A percentile compares a stretch with the other conserved stretches of the same genome.
phyloP scores from a whole-genome alignment of 2,888 invertebrate species.

The Caenorhabditis macrosperma region DNA sequence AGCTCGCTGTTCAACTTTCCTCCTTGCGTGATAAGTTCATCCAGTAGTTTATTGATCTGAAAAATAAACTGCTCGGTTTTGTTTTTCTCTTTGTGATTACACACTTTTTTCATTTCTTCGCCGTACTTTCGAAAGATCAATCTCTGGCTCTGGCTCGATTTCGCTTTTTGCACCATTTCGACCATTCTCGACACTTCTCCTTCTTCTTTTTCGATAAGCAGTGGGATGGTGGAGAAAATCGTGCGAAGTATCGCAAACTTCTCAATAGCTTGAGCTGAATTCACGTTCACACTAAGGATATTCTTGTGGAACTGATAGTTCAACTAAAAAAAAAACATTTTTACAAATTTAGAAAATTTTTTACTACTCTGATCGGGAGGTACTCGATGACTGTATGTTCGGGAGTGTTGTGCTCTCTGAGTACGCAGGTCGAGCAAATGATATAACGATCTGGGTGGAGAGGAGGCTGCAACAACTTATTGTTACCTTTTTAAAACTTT shows the following conservation, averaged over 20 bases:
- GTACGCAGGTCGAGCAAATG: constrained; percentile 30
- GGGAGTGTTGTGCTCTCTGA: constrained; percentile 19
- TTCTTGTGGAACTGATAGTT: constrained; percentile 14
- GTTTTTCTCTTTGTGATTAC: not conserved
- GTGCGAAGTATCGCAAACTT: not conserved
- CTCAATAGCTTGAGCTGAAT: not conserved
- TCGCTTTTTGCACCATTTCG: constrained; percentile 23
- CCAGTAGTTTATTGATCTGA: constrained; percentile 5
- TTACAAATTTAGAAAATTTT: not conserved
- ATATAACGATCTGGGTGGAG: constrained; percentile 10
- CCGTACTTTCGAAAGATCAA: constrained; percentile 20
- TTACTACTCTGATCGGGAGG: constrained; percentile 9
- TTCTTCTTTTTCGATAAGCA: constrained; percentile 9
- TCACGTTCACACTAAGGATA: constrained; percentile 3
- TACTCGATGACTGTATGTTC: constrained; percentile 8
- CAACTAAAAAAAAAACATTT: constrained; percentile 11
- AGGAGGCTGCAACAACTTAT: not conserved
- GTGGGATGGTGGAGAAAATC: constrained; percentile 3
- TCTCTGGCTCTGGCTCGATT: constrained; percentile 11
- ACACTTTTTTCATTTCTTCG: constrained; percentile 3
- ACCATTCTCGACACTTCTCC: constrained; percentile 11
- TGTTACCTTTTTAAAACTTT: not conserved
- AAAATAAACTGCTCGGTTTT: not conserved
- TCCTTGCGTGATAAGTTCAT: not conserved
- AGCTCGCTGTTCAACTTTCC: constrained; percentile 6